A percentile compares a stretch with the other conserved stretches of the same genome.
These are phyloP conservation scores for Aplochiton taeniatus DNA, from an alignment of 2,797 vertebrate genomes.

Conservation along the genomic window DNA sequence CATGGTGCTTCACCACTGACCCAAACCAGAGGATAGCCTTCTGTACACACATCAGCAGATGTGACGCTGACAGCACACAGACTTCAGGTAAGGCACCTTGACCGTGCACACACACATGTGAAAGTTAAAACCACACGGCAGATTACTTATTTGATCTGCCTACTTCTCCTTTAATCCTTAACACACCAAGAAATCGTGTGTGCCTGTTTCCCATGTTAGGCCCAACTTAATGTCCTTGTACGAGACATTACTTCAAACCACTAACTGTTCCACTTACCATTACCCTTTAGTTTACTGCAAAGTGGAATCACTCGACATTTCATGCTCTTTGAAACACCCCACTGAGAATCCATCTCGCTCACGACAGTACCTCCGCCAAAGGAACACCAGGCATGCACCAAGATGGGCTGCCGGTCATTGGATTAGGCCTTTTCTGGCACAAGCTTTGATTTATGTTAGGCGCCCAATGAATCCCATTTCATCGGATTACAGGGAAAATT, in stretches of 20 bases:
- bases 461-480: constrained; percentile 54
- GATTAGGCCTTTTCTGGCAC: constrained; percentile 53
- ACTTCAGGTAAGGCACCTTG: constrained; percentile 66
- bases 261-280: too few relatives aligned
- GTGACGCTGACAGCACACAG: constrained; percentile 69
- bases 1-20: constrained; percentile 96
- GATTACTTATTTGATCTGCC: not conserved
- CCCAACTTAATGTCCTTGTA: too few relatives aligned
- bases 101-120: not conserved
- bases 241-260: too few relatives aligned
- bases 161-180: too few relatives aligned
- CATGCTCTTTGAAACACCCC: not conserved
- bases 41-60: constrained; percentile 93
- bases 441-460: not conserved
- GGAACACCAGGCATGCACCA: too few relatives aligned
- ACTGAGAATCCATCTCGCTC: too few relatives aligned
- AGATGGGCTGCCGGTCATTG: not conserved
- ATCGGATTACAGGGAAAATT: constrained; percentile 47
- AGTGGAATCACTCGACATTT: constrained; percentile 26
- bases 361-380: too few relatives aligned
- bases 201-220: not conserved
- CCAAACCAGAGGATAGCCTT: constrained; percentile 88
- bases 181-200: too few relatives aligned
- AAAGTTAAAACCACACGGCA: constrained; percentile 2
- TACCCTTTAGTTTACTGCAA: constrained; percentile 16